phyloP scores from a whole-genome alignment of 2,113 vertebrate species.

The Peromyscus maniculatus region DNA sequence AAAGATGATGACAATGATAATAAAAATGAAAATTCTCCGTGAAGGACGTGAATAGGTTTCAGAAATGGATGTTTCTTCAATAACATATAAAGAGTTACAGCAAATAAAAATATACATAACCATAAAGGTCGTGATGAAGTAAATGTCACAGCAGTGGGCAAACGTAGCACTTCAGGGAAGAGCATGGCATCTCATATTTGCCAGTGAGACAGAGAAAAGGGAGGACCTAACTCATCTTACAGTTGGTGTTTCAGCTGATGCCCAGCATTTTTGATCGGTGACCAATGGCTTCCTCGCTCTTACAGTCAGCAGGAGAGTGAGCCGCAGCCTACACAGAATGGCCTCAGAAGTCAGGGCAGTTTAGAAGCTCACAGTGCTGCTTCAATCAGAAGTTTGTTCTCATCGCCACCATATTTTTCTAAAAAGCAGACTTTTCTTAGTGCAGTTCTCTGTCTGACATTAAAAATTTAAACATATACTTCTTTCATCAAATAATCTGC shows the following conservation, averaged over 20 bases:
- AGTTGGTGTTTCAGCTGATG: background rate
- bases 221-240: background rate
- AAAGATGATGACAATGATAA: background rate
- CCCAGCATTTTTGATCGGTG: background rate
- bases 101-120: background rate
- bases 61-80: slow-evolving; percentile 39
- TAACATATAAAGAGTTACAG: background rate
- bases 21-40: slow-evolving; percentile 13
- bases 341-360: background rate
- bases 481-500: background rate
- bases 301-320: background rate
- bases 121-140: background rate
- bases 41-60: background rate
- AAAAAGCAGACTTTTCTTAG: background rate
- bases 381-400: background rate
- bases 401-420: background rate
- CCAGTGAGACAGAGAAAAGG: background rate
- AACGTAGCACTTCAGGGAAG: background rate
- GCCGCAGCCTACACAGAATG: background rate
- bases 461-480: background rate
- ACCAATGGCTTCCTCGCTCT: background rate
- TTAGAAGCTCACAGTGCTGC: background rate
- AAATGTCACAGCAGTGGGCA: background rate
- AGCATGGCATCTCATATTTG: background rate
- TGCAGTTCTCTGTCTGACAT: background rate